Evolutionary conservation across 2,888 invertebrate genomes (phyloP).

Genomic region (Helobdella robusta): DNA sequence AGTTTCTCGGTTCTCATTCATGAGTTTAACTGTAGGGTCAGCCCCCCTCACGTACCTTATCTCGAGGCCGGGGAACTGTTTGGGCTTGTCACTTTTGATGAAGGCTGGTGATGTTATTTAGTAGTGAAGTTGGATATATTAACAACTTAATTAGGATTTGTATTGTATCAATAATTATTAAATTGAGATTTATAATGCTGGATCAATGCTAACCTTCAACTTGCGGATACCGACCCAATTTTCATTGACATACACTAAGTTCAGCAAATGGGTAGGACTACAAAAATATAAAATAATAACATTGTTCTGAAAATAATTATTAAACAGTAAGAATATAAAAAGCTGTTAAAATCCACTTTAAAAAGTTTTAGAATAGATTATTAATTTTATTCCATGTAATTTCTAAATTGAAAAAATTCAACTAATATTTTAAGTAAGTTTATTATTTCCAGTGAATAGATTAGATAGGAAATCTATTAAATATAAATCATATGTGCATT

Average conservation of each 20-base stretch:
- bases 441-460: too few species aligned
- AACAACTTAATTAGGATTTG: background rate
- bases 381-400: too few species aligned
- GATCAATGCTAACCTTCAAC: conserved; percentile 62
- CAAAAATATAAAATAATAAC: conserved; percentile 33
- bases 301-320: background rate
- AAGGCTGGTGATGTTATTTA: conserved; percentile 60
- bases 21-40: conserved; percentile 82
- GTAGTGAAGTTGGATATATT: background rate
- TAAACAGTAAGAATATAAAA: background rate
- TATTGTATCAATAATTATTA: background rate
- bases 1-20: conserved; percentile 67
- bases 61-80: conserved; percentile 78
- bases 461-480: too few species aligned
- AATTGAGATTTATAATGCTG: background rate
- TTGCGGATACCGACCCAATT: conserved; percentile 94
- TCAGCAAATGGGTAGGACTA: conserved; percentile 77
- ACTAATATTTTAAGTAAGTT: background rate
- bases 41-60: conserved; percentile 85
- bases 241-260: conserved; percentile 92
- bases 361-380: too few species aligned
- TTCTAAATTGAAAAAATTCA: background rate
- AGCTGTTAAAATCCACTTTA: background rate
- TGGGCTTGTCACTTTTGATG: conserved; percentile 80
- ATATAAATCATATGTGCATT: too few species aligned